phyloP scores from a whole-genome alignment of 2,888 invertebrate species.

The Tuta absoluta region DNA sequence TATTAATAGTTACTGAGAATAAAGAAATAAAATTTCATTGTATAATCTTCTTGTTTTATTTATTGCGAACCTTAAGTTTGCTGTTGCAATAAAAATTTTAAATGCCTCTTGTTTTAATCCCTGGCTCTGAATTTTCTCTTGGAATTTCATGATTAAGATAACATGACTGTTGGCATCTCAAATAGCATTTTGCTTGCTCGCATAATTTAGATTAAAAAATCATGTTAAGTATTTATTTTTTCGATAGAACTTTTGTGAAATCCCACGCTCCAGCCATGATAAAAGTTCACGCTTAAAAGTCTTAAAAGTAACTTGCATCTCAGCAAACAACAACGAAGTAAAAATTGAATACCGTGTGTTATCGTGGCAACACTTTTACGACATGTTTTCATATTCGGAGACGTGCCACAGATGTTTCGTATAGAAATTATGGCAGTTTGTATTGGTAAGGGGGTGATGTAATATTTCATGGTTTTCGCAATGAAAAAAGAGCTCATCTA shows the following conservation, averaged over 20 bases:
- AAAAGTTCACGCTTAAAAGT: not conserved
- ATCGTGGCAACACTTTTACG: not conserved
- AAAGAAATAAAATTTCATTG: conserved; percentile 76
- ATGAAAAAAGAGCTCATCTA: not conserved
- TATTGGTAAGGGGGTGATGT: not conserved
- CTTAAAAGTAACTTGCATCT: not conserved
- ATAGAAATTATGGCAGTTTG: not conserved
- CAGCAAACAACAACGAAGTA: conserved; percentile 7
- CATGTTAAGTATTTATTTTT: too few species aligned
- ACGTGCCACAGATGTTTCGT: conserved; percentile 5
- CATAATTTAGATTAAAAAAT: too few species aligned
- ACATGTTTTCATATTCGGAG: conserved; percentile 19
- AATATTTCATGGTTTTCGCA: not conserved
- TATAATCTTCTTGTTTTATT: conserved; percentile 52
- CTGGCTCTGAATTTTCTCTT: too few species aligned
- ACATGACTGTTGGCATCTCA: too few species aligned
- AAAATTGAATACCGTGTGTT: conserved; percentile 8
- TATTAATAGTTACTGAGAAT: conserved; percentile 58
- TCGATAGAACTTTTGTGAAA: too few species aligned
- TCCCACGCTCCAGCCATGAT: not conserved
- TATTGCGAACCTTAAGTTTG: too few species aligned
- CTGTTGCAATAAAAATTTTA: too few species aligned
- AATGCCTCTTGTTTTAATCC: too few species aligned
- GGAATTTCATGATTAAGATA: too few species aligned
- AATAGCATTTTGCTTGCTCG: too few species aligned